Evolutionary conservation across 2,888 invertebrate species (phyloP).

Genomic region (Petrolisthes cinctipes): DNA sequence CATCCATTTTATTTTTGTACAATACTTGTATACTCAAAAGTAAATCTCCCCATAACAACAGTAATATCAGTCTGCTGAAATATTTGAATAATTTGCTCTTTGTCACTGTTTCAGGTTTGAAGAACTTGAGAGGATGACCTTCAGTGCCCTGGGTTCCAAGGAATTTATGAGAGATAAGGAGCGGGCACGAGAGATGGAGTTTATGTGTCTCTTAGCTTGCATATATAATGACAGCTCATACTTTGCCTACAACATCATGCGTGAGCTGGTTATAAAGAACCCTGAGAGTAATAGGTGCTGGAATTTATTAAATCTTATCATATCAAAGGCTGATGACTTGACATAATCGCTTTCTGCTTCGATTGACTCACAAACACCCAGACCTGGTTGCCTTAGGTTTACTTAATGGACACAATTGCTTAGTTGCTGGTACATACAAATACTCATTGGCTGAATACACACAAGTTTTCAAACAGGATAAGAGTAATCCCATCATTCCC

Average conservation of each 20-base stretch:
- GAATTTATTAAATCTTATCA: slow-evolving; percentile 79
- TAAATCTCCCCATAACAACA: too few species aligned
- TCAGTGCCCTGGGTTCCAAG: slow-evolving; percentile 81
- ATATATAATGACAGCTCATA: slow-evolving; percentile 81
- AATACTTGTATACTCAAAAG: too few species aligned
- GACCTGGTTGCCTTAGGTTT: slow-evolving; percentile 77
- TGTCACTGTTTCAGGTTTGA: slow-evolving; percentile 50
- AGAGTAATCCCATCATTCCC: slow-evolving; percentile 78
- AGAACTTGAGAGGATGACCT: slow-evolving; percentile 80
- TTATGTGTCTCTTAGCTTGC: slow-evolving; percentile 75
- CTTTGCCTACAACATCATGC: slow-evolving; percentile 81
- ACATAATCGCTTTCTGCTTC: slow-evolving; percentile 82
- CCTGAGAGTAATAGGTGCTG: slow-evolving; percentile 77
- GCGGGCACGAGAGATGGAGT: slow-evolving; percentile 69
- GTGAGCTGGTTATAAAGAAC: slow-evolving; percentile 79
- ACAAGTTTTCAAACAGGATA: slow-evolving; percentile 77
- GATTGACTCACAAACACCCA: slow-evolving; percentile 75
- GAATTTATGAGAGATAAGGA: slow-evolving; percentile 63
- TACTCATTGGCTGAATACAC: slow-evolving; percentile 86
- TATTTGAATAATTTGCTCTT: too few species aligned
- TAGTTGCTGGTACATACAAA: slow-evolving; percentile 87
- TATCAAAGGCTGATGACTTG: slow-evolving; percentile 80
- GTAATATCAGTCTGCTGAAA: too few species aligned
- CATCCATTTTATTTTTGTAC: too few species aligned
- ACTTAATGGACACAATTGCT: slow-evolving; percentile 85